Evolutionary conservation across 2,113 vertebrate species (phyloP), one percentile per base, ranked within the genome.

Genomic region (Morphnarchus princeps): DNA sequence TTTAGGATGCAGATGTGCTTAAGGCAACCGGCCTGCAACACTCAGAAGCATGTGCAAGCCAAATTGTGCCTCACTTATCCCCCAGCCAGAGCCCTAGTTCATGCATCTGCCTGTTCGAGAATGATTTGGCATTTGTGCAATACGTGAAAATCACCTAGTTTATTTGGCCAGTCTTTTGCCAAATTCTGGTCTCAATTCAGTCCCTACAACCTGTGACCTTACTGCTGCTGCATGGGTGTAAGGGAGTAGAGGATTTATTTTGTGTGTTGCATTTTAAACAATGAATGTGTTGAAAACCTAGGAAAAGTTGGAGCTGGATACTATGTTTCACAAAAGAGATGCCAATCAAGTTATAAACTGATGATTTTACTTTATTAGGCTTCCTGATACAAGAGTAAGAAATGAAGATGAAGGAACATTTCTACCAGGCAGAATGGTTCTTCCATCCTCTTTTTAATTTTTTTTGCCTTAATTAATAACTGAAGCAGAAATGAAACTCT

Each of bases 1-100:
- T 95, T 95, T 65, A 69, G 47, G 42, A 92, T 62, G 89, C 95
- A 97, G 93, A 97, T 94, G 74, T 74, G 77, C 87, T 96, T 95
- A 97, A 97, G 94, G 94, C 89, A 97, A 79, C 72, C 14, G 81
- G 91, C 82, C 86, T 93, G 70, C 91, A 94, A 77, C 26, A 31
- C 93, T 96, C 69, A 89, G 93, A 86, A 87, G 90, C 74, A 72
- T 49, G 50, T 94, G 81, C 14, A 67, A 97, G 77, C 89, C 89
- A 90, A 97, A 83, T 43, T 82, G 32, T 71, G 84, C 45, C 73
- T 95, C 90, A 63, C 43, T 32, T 66, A 67, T 73, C 77, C 82
- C 47, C 17, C 65, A 54, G 49, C 11, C 93, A 88, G 82, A 89
- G 31, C 8, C 91, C 85, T 87, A 78, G 43, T 22, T 40, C 83